These are phyloP conservation scores for Amphiprion ocellaris DNA, from an alignment of 2,113 vertebrate genomes.

Conservation along the genomic window DNA sequence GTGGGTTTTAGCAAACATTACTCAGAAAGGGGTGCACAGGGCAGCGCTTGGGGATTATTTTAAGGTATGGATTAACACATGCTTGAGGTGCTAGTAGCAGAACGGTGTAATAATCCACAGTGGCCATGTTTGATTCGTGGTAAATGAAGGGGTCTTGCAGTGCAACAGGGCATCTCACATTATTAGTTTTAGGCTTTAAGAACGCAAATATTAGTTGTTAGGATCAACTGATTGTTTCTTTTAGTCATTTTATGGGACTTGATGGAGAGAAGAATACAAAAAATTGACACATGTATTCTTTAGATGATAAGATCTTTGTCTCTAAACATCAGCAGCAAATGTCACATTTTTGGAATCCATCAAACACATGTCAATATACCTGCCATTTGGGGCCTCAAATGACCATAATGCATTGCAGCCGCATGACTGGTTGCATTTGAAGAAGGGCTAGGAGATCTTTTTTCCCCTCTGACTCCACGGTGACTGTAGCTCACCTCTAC, in stretches of 20 bases:
- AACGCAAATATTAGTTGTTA: no score
- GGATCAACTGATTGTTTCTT: no score
- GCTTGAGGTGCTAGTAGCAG: background rate
- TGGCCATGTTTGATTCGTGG: background rate
- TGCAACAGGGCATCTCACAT: no score
- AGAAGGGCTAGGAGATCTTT: background rate
- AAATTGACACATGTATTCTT: background rate
- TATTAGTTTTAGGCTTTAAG: no score
- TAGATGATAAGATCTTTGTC: no score
- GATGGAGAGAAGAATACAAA: background rate
- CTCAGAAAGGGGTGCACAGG: background rate
- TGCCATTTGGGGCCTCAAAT: background rate
- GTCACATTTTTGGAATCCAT: no score
- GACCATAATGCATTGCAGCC: conserved; percentile 6
- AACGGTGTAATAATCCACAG: background rate
- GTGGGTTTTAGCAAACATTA: background rate
- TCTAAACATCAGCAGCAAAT: no score
- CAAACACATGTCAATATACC: background rate
- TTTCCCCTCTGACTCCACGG: no score
- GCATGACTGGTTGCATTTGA: background rate
- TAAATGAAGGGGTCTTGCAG: background rate
- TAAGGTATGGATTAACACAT: background rate
- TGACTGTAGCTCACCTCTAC: background rate
- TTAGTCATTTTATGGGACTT: background rate
- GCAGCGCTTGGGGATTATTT: background rate